These are phyloP conservation scores for Cariama cristata DNA, from an alignment of 2,113 vertebrate genomes.

Conservation along the genomic window DNA sequence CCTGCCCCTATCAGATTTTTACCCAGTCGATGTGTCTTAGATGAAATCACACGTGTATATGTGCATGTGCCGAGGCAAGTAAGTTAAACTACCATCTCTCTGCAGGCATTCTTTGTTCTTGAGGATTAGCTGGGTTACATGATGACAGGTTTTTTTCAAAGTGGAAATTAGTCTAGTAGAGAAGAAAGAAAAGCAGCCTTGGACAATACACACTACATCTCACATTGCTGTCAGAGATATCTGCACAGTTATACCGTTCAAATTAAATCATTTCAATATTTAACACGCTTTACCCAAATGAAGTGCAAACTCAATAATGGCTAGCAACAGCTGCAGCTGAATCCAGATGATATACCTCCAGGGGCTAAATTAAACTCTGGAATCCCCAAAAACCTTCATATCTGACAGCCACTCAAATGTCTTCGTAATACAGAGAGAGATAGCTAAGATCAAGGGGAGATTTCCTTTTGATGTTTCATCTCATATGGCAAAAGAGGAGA, in stretches of 20 bases:
- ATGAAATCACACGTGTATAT: not conserved
- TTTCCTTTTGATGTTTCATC: not conserved
- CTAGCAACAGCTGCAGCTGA: conserved; percentile 75
- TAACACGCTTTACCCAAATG: conserved; percentile 9
- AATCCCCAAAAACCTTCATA: not conserved
- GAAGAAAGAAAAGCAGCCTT: not conserved
- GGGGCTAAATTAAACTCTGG: not conserved
- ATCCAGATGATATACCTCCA: conserved; percentile 63
- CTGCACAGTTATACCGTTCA: not conserved
- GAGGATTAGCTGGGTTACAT: not conserved
- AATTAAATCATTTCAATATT: conserved; percentile 42
- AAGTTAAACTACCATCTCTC: not conserved
- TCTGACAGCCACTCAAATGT: not conserved
- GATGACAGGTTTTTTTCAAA: not conserved
- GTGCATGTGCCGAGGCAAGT: not conserved
- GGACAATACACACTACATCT: not conserved
- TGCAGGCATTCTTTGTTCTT: conserved; percentile 24
- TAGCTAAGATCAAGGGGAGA: not conserved
- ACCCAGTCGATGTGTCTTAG: not conserved
- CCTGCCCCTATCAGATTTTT: not conserved
- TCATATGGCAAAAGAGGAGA: not conserved
- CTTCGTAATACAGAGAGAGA: not conserved
- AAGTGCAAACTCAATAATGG: conserved; percentile 26
- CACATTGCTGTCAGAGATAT: not conserved
- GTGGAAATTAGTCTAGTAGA: not conserved